Conservation (phyloP, 2,888 invertebrate genomes). For the Anthophora plumipes region DNA sequence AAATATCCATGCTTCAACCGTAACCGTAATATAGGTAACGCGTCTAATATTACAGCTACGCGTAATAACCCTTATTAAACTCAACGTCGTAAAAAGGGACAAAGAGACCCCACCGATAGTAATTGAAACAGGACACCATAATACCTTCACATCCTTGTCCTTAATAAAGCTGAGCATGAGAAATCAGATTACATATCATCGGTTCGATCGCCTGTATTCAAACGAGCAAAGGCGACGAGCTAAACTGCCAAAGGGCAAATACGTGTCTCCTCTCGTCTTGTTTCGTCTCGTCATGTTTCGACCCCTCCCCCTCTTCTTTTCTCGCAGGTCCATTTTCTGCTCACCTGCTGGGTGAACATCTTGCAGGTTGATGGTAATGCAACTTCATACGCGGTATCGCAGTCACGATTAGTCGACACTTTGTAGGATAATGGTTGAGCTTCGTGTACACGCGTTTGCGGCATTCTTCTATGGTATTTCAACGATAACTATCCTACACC, state of each 20-base stretch:
- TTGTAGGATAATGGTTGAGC: slow-evolving; percentile 69
- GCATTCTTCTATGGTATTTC: slow-evolving; percentile 39
- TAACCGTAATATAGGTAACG: not conserved
- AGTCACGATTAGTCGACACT: slow-evolving; percentile 72
- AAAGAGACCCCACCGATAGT: slow-evolving; percentile 45
- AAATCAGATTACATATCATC: slow-evolving; percentile 58
- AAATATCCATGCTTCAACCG: slow-evolving; percentile 1
- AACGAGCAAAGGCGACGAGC: slow-evolving; percentile 26
- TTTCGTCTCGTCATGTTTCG: slow-evolving; percentile 22
- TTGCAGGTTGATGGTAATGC: slow-evolving; percentile 52
- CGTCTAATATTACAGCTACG: slow-evolving; percentile 19
- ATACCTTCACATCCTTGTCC: slow-evolving; percentile 36
- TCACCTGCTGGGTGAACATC: slow-evolving; percentile 55
- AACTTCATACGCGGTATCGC: slow-evolving; percentile 60
- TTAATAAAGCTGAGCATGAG: slow-evolving; percentile 46
- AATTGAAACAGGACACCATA: slow-evolving; percentile 64
- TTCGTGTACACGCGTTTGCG: slow-evolving; percentile 44
- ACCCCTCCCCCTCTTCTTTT: not conserved
- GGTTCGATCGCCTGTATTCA: slow-evolving; percentile 43
- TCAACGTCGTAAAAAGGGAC: slow-evolving; percentile 19
- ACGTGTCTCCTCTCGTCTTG: slow-evolving; percentile 43
- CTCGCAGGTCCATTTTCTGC: slow-evolving; percentile 46
- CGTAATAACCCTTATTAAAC: slow-evolving; percentile 45
- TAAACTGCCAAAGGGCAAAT: slow-evolving; percentile 47
- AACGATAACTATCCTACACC: slow-evolving; percentile 60